phyloP scores from a whole-genome alignment of 2,797 vertebrate genomes.

The Gymnoscopelus microlampas region DNA sequence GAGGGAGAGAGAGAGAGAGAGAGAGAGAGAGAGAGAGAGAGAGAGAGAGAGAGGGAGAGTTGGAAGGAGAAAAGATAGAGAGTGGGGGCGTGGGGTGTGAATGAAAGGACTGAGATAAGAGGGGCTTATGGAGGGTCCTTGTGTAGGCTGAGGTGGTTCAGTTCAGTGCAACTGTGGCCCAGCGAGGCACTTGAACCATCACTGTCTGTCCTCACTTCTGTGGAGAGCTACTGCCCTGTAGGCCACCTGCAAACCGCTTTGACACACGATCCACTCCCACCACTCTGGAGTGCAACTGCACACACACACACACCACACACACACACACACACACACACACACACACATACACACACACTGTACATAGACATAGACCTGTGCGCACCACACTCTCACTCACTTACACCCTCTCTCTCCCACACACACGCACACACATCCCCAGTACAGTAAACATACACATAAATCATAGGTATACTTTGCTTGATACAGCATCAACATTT shows the following conservation, averaged over 20 bases:
- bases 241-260: constrained; percentile 81
- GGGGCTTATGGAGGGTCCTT: constrained; percentile 70
- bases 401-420: no score
- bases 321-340: neutral
- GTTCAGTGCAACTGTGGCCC: constrained; percentile 59
- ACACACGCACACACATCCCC: no score
- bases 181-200: constrained; percentile 74
- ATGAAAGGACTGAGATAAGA: constrained; percentile 44
- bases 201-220: constrained; percentile 64
- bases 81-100: constrained; percentile 54
- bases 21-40: neutral
- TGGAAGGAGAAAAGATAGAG: constrained; percentile 39
- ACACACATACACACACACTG: no score
- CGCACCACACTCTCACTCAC: no score
- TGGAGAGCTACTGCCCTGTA: constrained; percentile 74
- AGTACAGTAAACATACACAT: neutral
- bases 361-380: no score
- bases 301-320: constrained; percentile 43
- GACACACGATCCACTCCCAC: constrained; percentile 82
- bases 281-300: constrained; percentile 69
- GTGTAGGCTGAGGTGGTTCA: constrained; percentile 61
- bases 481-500: constrained; percentile 60
- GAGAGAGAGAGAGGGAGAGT: constrained; percentile 13
- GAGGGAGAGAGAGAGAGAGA: constrained; percentile 15
- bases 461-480: no score